These are phyloP conservation scores for Cheilosia scutellata DNA, from an alignment of 2,888 invertebrate genomes.

Conservation along the genomic window DNA sequence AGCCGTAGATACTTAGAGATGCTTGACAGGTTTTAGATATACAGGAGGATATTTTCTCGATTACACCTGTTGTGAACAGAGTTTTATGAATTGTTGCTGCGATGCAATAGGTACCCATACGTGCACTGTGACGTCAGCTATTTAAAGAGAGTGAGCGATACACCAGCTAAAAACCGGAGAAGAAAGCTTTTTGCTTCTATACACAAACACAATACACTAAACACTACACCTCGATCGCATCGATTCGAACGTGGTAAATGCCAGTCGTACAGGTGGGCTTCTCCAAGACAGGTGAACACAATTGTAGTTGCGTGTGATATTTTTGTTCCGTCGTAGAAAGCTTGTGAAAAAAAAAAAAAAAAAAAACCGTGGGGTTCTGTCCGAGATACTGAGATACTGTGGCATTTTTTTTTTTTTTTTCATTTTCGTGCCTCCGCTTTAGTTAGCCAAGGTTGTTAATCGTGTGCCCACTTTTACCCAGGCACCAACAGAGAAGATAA, in stretches of 20 bases:
- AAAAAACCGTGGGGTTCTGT: slow-evolving; percentile 37
- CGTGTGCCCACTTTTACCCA: slow-evolving; percentile 55
- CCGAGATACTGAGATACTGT: slow-evolving; percentile 10
- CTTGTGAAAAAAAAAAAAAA: slow-evolving; percentile 49
- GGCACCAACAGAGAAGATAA: slow-evolving; percentile 18
- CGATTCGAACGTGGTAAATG: slow-evolving; percentile 63
- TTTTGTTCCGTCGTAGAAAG: slow-evolving; percentile 55
- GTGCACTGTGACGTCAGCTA: slow-evolving; percentile 55
- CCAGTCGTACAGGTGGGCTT: slow-evolving; percentile 75
- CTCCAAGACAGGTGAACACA: slow-evolving; percentile 70
- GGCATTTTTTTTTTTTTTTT: slow-evolving; percentile 8
- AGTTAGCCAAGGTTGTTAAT: slow-evolving; percentile 68
- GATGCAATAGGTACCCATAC: background rate
- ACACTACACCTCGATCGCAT: slow-evolving; percentile 32
- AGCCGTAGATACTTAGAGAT: slow-evolving; percentile 15
- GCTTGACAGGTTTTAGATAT: slow-evolving; percentile 41
- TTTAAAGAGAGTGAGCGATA: slow-evolving; percentile 48
- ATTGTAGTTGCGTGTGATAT: slow-evolving; percentile 34
- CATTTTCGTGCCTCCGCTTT: slow-evolving; percentile 21
- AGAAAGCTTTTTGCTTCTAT: slow-evolving; percentile 63
- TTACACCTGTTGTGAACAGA: slow-evolving; percentile 35
- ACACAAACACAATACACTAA: too few species aligned
- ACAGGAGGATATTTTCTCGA: slow-evolving; percentile 35
- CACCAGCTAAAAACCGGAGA: slow-evolving; percentile 29
- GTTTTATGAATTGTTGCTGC: slow-evolving; percentile 20